These are phyloP conservation scores for Campylorhamphus procurvoides DNA, from an alignment of 2,113 vertebrate species.

Conservation along the genomic window DNA sequence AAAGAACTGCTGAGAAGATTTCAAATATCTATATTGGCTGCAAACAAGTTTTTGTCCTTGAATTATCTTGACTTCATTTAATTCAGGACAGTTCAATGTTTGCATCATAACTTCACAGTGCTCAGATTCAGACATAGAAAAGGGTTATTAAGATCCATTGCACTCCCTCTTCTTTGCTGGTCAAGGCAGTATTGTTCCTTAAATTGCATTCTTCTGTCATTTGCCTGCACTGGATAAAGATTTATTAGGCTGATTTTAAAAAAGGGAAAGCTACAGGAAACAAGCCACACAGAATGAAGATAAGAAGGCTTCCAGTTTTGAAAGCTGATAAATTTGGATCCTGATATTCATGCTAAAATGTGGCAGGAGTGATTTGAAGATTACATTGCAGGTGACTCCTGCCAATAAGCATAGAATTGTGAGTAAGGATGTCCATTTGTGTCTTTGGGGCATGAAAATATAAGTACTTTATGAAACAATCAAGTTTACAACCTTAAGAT, in stretches of 20 bases:
- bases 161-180: not conserved
- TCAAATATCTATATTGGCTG: not conserved
- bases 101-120: not conserved
- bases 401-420: not conserved
- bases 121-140: not conserved
- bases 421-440: not conserved
- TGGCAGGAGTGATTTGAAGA: not conserved
- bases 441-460: not conserved
- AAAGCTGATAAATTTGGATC: not conserved
- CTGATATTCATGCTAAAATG: not conserved
- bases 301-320: not conserved
- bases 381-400: not conserved
- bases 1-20: not conserved
- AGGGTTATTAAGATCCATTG: not conserved
- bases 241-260: not conserved
- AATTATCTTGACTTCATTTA: constrained; percentile 18
- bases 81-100: not conserved
- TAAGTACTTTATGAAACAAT: not conserved
- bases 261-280: not conserved
- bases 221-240: not conserved
- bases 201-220: not conserved
- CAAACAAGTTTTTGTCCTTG: constrained; percentile 37
- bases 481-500: not conserved
- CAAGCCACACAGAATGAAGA: not conserved
- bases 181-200: not conserved